Evolutionary conservation across 2,113 vertebrate genomes (phyloP).

Genomic region (Oreochromis niloticus): DNA sequence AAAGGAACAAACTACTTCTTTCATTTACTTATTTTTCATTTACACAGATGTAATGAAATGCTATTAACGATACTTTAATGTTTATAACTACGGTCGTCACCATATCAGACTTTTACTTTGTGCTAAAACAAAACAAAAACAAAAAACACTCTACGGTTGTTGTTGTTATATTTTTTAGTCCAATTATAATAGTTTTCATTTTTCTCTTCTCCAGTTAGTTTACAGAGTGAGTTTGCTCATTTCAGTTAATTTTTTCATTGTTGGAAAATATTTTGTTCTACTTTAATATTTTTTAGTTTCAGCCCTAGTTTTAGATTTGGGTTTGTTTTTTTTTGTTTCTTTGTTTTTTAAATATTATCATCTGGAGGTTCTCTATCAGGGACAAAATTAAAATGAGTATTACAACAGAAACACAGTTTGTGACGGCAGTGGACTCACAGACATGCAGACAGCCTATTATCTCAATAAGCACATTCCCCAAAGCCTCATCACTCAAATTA

Average conservation of each 20-base stretch:
- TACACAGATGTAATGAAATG: background rate
- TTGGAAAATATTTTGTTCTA: background rate
- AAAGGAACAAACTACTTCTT: background rate
- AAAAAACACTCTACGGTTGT: background rate
- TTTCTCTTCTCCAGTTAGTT: background rate
- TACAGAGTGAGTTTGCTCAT: background rate
- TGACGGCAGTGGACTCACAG: background rate
- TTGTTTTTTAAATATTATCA: background rate
- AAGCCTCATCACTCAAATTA: background rate
- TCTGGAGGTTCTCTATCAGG: background rate
- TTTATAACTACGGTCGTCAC: background rate
- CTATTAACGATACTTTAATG: background rate
- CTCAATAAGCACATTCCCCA: background rate
- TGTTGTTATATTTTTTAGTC: background rate
- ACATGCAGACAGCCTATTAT: background rate
- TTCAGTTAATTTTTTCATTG: background rate
- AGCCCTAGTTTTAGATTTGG: background rate
- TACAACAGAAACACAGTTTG: background rate
- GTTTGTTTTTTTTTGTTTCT: fast-evolving
- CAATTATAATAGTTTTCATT: background rate
- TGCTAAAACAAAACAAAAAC: background rate
- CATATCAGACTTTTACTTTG: background rate
- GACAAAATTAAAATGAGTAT: background rate
- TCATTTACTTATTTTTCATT: background rate
- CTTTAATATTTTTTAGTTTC: background rate